phyloP scores from a whole-genome alignment of 1,140 invertebrate species.

The Acromyrmex charruanus region DNA sequence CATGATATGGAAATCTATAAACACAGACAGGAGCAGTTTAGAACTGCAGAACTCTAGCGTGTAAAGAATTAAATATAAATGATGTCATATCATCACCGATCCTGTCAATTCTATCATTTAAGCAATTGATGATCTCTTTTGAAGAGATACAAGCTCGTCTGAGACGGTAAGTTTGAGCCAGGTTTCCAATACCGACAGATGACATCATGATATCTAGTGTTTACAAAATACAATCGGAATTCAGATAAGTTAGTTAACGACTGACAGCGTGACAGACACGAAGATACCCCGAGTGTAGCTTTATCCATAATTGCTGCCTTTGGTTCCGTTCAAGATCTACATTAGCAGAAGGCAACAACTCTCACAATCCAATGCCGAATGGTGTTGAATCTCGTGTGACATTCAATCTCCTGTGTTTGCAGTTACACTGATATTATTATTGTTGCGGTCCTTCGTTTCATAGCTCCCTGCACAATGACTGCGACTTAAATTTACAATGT shows the following conservation, averaged over 20 bases:
- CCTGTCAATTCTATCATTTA: background rate
- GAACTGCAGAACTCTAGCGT: background rate
- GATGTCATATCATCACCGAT: background rate
- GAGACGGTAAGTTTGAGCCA: background rate
- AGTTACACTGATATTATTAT: too few relatives aligned
- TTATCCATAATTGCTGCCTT: background rate
- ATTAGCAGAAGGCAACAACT: background rate
- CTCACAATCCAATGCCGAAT: background rate
- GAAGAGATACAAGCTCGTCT: background rate
- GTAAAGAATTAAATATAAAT: background rate
- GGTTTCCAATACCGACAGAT: background rate
- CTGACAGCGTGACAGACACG: background rate
- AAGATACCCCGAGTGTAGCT: background rate
- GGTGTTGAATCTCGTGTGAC: background rate
- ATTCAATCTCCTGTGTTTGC: background rate
- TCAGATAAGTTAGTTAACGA: background rate
- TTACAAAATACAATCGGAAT: background rate
- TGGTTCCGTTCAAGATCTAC: background rate
- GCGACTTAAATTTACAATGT: background rate
- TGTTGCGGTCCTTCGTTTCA: background rate
- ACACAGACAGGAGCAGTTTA: background rate
- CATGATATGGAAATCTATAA: background rate
- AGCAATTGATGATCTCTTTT: background rate
- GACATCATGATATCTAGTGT: background rate
- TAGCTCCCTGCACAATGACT: background rate